These are phyloP conservation scores for Stramonita haemastoma DNA, from an alignment of 2,888 invertebrate species.

Conservation along the genomic window DNA sequence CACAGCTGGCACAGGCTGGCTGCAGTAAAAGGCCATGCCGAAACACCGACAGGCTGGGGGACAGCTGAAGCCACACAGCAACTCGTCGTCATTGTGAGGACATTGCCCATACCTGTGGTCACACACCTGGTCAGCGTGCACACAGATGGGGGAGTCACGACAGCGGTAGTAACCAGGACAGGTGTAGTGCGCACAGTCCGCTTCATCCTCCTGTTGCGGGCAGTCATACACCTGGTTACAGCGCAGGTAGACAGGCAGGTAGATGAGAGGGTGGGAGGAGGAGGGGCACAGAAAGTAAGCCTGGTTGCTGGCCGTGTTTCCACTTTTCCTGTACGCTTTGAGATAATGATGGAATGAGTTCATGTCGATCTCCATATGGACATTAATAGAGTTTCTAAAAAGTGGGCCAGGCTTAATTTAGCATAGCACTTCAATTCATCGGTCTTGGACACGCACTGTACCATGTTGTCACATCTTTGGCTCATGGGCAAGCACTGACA, in stretches of 20 bases:
- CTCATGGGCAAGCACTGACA: too few species aligned
- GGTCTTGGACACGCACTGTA: background rate
- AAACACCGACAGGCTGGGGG: background rate
- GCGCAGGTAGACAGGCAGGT: background rate
- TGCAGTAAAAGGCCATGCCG: background rate
- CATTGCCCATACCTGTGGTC: slow-evolving; percentile 29
- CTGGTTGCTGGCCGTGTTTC: background rate
- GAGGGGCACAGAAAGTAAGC: background rate
- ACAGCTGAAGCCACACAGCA: background rate
- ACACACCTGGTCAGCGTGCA: slow-evolving; percentile 33
- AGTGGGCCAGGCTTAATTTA: background rate
- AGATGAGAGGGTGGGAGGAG: background rate
- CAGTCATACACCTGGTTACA: slow-evolving; percentile 20
- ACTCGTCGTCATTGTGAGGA: background rate
- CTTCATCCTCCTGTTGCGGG: background rate
- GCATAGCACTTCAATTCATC: background rate
- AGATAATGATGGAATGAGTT: too few species aligned
- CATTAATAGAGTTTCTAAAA: background rate
- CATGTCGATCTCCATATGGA: background rate
- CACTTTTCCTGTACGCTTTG: background rate
- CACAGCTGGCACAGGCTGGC: background rate
- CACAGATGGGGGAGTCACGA: background rate
- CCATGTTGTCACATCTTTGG: too few species aligned
- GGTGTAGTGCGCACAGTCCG: background rate
- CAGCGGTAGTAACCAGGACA: slow-evolving; percentile 19